phyloP scores from a whole-genome alignment of 2,888 invertebrate species.

The Drosophila fulvimacula region DNA sequence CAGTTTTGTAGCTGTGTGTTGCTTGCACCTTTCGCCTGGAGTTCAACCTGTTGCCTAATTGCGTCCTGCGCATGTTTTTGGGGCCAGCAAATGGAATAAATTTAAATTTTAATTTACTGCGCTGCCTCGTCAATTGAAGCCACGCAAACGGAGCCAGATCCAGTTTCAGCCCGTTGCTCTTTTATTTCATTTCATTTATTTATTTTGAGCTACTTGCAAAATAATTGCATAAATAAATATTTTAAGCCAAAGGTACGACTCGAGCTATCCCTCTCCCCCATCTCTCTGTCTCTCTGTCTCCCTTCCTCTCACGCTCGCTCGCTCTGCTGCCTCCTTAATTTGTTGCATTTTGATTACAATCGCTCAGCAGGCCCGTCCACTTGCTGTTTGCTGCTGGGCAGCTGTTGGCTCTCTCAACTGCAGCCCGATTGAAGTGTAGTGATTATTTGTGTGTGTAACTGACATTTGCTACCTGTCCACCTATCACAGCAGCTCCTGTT shows the following conservation, averaged over 20 bases:
- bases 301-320: slow-evolving; percentile 33
- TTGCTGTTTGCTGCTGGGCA: slow-evolving; percentile 42
- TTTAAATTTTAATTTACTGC: slow-evolving; percentile 83
- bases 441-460: slow-evolving; percentile 60
- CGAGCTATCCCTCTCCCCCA: slow-evolving; percentile 14
- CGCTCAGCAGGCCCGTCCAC: slow-evolving; percentile 57
- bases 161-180: slow-evolving; percentile 59
- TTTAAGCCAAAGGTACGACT: slow-evolving; percentile 74
- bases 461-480: slow-evolving; percentile 55
- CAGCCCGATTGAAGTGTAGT: slow-evolving; percentile 72
- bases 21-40: slow-evolving; percentile 58
- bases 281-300: slow-evolving; percentile 35
- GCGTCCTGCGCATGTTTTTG: slow-evolving; percentile 64
- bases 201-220: slow-evolving; percentile 83
- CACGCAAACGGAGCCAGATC: slow-evolving; percentile 36
- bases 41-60: slow-evolving; percentile 63
- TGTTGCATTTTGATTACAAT: slow-evolving; percentile 80
- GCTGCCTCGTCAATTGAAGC: slow-evolving; percentile 68
- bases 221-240: slow-evolving; percentile 83
- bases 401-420: slow-evolving; percentile 38
- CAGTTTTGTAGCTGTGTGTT: slow-evolving; percentile 7
- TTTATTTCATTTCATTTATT: slow-evolving; percentile 81
- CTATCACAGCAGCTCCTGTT: slow-evolving; percentile 35
- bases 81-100: slow-evolving; percentile 77
- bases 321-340: slow-evolving; percentile 66